These are phyloP conservation scores for Macropus fuliginosus DNA, from an alignment of 2,797 vertebrate species.

Conservation along the genomic window DNA sequence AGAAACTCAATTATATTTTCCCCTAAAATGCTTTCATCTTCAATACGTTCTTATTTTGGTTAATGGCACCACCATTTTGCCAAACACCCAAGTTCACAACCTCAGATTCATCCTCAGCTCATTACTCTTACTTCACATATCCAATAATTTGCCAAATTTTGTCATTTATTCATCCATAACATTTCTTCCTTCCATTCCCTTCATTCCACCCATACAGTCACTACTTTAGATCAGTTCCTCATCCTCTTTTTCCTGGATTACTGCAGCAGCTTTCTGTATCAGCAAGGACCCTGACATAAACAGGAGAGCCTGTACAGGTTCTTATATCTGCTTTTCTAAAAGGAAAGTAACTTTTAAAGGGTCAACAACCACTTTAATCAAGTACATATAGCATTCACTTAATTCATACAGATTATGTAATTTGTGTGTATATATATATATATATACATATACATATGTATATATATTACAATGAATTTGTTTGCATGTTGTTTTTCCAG, in stretches of 20 bases:
- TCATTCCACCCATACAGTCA: not conserved
- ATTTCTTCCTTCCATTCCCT: not conserved
- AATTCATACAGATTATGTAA: too few relatives aligned
- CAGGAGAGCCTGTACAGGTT: too few relatives aligned
- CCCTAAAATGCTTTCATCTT: not conserved
- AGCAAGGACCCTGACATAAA: too few relatives aligned
- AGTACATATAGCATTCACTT: too few relatives aligned
- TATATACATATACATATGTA: too few relatives aligned
- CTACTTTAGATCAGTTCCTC: not conserved
- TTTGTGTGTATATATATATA: too few relatives aligned
- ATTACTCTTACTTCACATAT: not conserved
- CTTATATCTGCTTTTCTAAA: too few relatives aligned
- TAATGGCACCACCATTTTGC: not conserved
- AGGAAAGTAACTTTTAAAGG: too few relatives aligned
- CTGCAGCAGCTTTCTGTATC: not conserved
- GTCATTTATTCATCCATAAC: not conserved
- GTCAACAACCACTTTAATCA: too few relatives aligned
- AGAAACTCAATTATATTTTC: not conserved
- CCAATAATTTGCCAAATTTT: not conserved
- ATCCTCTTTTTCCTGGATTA: not conserved
- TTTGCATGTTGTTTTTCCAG: not conserved
- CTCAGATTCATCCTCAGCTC: not conserved
- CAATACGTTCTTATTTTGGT: not conserved
- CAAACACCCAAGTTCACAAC: not conserved
- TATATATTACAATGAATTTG: not conserved